Evolutionary conservation across 2,113 vertebrate species (phyloP), one percentile per base, ranked within the genome.

Genomic region (Indicator indicator): DNA sequence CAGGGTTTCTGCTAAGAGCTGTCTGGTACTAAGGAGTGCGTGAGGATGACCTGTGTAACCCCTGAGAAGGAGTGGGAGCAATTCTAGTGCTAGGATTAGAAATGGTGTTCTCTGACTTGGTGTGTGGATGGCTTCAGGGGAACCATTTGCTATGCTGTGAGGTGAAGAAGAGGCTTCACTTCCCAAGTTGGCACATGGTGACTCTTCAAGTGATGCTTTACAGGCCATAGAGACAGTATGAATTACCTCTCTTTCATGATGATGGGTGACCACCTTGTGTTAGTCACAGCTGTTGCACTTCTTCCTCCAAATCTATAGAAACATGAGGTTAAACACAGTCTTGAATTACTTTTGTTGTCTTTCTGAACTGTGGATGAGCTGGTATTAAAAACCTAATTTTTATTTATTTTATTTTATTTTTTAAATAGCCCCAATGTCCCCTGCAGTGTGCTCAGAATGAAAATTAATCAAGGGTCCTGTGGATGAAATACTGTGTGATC

Each of bases 401-500:
- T 16, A 32, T n/a, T n/a, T 33, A 28, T 46, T 71, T 79, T 64
- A 11, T 36, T 36, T 36, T 36, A 36, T 36, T 36, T 36, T 36
- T 8, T 36, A 36, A 36, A 48, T 55, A 52, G 28, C n/a, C 24
- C 36, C 5, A 2, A 89, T 78, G 54, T 79, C 64, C 77, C 65
- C 54, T 84, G 67, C 40, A 93, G 50, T 23, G 30, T 62, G 36
- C 65, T 95, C 81, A 62, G 81, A 82, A 76, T 76, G 27, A 12
- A 67, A 84, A 93, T 90, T 69, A 93, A 89, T 94, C 50, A 79
- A 87, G 36, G 40, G 50, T 93, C 56, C 84, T 44, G 42, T 33
- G 91, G 58, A 76, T 79, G 76, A 91, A 92, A 87, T 48, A 84
- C 36, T 81, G 72, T 76, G 40, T 87, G 95, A 73, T 96, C 50